phyloP scores from a whole-genome alignment of 2,113 vertebrate species.

The Callospermophilus lateralis region DNA sequence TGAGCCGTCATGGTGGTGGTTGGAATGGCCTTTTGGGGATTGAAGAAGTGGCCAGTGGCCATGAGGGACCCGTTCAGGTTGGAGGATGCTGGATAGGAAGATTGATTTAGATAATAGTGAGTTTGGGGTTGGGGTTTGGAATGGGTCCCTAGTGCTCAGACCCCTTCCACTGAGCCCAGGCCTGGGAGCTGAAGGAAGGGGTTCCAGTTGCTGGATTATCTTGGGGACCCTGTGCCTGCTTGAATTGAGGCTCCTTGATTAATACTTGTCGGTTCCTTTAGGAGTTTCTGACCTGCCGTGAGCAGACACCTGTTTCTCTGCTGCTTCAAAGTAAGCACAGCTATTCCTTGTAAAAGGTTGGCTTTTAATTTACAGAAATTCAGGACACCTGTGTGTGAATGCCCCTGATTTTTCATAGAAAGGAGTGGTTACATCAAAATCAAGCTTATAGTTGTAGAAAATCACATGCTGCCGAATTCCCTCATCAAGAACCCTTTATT shows the following conservation, averaged over 20 bases:
- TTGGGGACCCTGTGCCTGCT: too few species aligned
- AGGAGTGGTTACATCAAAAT: slow-evolving; percentile 67
- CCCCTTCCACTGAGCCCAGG: not conserved
- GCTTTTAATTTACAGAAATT: slow-evolving; percentile 64
- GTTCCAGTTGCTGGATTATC: not conserved
- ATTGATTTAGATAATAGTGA: not conserved
- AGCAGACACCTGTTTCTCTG: slow-evolving; percentile 41
- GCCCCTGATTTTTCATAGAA: slow-evolving; percentile 72
- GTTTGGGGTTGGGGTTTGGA: not conserved
- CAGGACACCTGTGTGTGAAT: slow-evolving; percentile 75
- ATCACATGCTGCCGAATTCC: slow-evolving; percentile 50
- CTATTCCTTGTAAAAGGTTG: slow-evolving; percentile 26
- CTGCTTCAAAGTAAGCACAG: slow-evolving; percentile 5
- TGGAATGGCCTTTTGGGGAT: not conserved
- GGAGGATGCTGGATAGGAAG: not conserved
- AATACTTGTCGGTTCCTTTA: not conserved
- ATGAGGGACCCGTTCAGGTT: not conserved
- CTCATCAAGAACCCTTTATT: slow-evolving; percentile 60
- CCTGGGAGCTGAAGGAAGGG: not conserved
- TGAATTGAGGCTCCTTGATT: not conserved
- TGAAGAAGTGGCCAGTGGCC: not conserved
- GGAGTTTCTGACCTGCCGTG: not conserved
- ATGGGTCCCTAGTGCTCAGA: not conserved
- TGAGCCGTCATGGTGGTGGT: too few species aligned
- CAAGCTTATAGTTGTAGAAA: slow-evolving; percentile 64